Evolutionary conservation across 2,113 vertebrate species (phyloP), one percentile per base, ranked within the genome.

Genomic region (Rattus norvegicus): DNA sequence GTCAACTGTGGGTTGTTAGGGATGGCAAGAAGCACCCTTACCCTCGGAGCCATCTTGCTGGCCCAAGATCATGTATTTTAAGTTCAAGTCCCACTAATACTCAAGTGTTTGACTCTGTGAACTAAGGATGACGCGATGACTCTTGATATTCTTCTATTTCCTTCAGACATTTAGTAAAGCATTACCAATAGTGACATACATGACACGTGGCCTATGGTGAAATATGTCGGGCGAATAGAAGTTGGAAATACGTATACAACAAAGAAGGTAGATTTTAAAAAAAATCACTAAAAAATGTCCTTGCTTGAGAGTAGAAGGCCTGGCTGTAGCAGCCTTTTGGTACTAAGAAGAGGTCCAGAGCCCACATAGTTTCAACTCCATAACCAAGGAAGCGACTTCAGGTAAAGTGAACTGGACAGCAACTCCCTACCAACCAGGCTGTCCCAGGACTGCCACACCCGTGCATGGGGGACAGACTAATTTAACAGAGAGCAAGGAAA

Each of bases 21-120:
- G 39, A 47, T 30, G 14, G n/a, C 2, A 5, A 39, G 63, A 43
- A 30, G 14, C 59, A 19, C 19, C 24, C 59, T 65, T 30, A 5
- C 59, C 81, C 59, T 63, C 26, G 19, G 59, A 47, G n/a, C 59
- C 59, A 85, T 28, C 59, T 47, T 59, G 54, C 5, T 63, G 26
- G 54, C 3, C 79, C 33, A 81, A 56, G 75, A 87, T 91, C 94
- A 94, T 54, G 88, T 80, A 69, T 80, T 94, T 97, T 65, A 28
- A 85, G 3, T 91, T 47, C 43, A 14, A 63, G 59, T 30, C 4
- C 33, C 52, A 49, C 2, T 2, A 36, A 4, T 63, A 8, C 67
- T 69, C 61, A 94, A 54, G n/a, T 95, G 97, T 93, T 90, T 86
- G 47, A 9, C 19, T 63, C 26, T 86, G 17, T 63, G 65, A 86